Percentiles rank a stretch among this genome's conserved stretches.
Conservation (phyloP, 2,888 invertebrate genomes). For the Eupithecia exiguata region DNA sequence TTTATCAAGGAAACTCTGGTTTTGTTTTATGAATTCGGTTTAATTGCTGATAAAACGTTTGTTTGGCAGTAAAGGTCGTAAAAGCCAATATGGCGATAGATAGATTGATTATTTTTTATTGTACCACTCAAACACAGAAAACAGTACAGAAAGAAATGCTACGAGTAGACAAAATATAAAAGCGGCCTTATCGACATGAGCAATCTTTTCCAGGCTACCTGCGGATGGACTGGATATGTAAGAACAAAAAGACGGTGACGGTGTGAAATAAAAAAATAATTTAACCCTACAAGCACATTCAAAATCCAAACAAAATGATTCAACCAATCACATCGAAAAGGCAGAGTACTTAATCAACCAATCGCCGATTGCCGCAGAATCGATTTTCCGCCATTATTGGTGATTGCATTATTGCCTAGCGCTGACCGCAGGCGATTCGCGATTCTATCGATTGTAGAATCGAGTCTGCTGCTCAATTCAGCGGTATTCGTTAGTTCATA, state of each 20-base stretch:
- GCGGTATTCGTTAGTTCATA: background rate
- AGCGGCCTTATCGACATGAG: too few relatives aligned
- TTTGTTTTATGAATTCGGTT: conserved; percentile 17
- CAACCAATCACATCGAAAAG: conserved; percentile 35
- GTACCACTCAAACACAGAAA: too few relatives aligned
- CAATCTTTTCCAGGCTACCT: too few relatives aligned
- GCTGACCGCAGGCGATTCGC: conserved; percentile 44
- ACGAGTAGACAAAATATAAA: too few relatives aligned
- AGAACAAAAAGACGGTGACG: too few relatives aligned
- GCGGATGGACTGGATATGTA: too few relatives aligned
- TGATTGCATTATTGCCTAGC: conserved; percentile 64
- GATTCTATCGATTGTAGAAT: conserved; percentile 1
- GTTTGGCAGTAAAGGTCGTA: background rate
- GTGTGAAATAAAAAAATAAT: too few relatives aligned
- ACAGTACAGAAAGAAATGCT: too few relatives aligned
- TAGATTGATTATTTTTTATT: too few relatives aligned
- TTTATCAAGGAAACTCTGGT: conserved; percentile 20
- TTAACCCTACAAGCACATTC: too few relatives aligned
- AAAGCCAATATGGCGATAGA: too few relatives aligned
- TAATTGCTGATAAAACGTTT: conserved; percentile 5
- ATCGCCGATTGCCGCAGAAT: conserved; percentile 56
- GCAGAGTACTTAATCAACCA: conserved; percentile 44
- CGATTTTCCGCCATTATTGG: conserved; percentile 68
- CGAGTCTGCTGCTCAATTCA: background rate
- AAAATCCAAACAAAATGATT: background rate